These are phyloP conservation scores for Elegia similella DNA, from an alignment of 2,888 invertebrate genomes.

Conservation along the genomic window DNA sequence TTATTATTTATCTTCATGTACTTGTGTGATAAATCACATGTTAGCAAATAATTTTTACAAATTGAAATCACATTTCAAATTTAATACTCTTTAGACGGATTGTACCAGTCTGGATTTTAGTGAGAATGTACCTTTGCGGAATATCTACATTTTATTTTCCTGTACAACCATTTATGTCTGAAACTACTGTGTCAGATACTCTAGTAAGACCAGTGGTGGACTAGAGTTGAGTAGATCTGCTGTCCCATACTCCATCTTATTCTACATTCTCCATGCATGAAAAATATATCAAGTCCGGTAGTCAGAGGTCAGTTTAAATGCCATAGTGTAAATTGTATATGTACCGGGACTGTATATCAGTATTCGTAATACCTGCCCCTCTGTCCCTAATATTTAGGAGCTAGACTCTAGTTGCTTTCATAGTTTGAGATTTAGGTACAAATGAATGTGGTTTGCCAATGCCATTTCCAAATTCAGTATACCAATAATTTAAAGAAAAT, in stretches of 20 bases:
- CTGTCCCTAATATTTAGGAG: too few relatives aligned
- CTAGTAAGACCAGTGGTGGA: conserved; percentile 1
- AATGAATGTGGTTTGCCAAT: too few relatives aligned
- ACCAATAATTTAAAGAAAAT: too few relatives aligned
- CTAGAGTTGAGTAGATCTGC: background rate
- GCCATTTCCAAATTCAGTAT: too few relatives aligned
- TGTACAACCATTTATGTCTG: background rate
- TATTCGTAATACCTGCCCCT: too few relatives aligned
- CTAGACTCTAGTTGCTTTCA: too few relatives aligned
- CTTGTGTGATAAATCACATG: background rate
- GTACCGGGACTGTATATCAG: too few relatives aligned
- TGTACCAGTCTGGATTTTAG: conserved; percentile 22
- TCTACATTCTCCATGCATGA: background rate
- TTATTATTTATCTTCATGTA: conserved; percentile 14
- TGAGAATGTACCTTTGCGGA: conserved; percentile 23
- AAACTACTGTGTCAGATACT: background rate
- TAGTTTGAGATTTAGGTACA: too few relatives aligned
- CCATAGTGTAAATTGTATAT: too few relatives aligned
- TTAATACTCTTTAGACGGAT: conserved; percentile 34
- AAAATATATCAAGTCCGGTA: too few relatives aligned
- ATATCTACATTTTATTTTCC: background rate
- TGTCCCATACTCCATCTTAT: background rate
- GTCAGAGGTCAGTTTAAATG: too few relatives aligned
- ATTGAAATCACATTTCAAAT: conserved; percentile 62
- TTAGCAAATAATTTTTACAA: conserved; percentile 37